Evolutionary conservation across 2,888 invertebrate species (phyloP).

Genomic region (Dryobotodes eremita): DNA sequence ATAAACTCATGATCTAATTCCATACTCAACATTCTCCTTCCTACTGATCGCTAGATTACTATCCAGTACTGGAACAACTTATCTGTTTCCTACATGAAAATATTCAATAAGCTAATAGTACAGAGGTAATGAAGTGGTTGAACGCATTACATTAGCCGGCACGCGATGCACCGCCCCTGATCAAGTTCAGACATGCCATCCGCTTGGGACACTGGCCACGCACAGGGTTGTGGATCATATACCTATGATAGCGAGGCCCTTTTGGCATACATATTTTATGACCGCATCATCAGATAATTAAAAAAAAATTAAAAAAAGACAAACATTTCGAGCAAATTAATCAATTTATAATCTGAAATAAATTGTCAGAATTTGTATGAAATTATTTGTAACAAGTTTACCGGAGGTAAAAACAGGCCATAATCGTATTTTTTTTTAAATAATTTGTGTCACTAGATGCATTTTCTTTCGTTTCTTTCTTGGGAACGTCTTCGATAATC

Average conservation of each 20-base stretch:
- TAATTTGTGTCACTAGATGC: background rate
- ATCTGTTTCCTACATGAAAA: slow-evolving; percentile 39
- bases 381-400: background rate
- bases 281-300: too few species aligned
- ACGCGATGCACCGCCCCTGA: slow-evolving; percentile 64
- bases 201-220: slow-evolving; percentile 54
- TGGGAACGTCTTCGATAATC: background rate
- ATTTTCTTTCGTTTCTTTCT: background rate
- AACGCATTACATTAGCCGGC: slow-evolving; percentile 59
- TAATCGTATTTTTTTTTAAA: background rate
- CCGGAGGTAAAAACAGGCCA: too few species aligned
- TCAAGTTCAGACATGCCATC: slow-evolving; percentile 58
- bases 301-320: too few species aligned
- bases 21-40: background rate
- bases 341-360: too few species aligned
- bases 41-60: slow-evolving; percentile 8
- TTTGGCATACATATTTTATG: background rate
- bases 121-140: slow-evolving; percentile 46
- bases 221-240: slow-evolving; percentile 15
- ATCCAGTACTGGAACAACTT: slow-evolving; percentile 20
- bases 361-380: background rate
- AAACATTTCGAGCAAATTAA: too few species aligned
- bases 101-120: slow-evolving; percentile 58
- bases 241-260: slow-evolving; percentile 4
- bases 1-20: background rate